Base-by-base conservation (phyloP, 2,113 vertebrate species). In the Ophthalmolycus amberensis region DNA sequence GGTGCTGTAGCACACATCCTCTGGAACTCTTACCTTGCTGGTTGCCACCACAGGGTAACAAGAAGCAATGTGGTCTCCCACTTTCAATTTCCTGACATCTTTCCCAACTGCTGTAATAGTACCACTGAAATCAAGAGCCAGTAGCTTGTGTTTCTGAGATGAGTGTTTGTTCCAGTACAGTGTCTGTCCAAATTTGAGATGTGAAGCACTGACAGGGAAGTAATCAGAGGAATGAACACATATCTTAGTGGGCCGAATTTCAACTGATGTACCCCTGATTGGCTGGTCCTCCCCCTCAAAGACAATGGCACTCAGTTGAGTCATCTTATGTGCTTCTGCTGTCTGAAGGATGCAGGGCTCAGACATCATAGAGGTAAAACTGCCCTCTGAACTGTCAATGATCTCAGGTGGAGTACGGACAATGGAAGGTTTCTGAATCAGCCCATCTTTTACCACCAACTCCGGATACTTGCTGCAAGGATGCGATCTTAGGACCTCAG, bases 221-320 rank as follows among this genome's bases (percentile, higher is more conserved):
- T 96, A 97, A 80, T 97, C 96, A 18, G 96, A 95, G 1, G 97
- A 95, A 87, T 98, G 96, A 74, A 96, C 91, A 75, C 95, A 96
- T 32, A 98, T 94, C 79, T 93, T 93, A 64, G 85, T 94, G 20
- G 94, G 89, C 32, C 77, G 86, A 79, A 97, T 93, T 91, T 97
- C 94, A 77, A 96, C 87, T 2, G 85, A 92, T 27, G 89, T 80
- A 16, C 91, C 44, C 65, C 70, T 58, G 83, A 93, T 25, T 44
- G 77, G 67, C 50, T 84, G 79, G 25, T 18, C 52, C 5, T 62
- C 74, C 32, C 66, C 63, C 0, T 87, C 2, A 1, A 37, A 81
- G 44, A 66, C 46, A 75, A 95, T 86, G 4, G 95, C 96, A 84
- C 93, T 95, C 46, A 97, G 48, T 5, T 93, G 88, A 27, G 50